Evolutionary conservation across 2,797 vertebrate genomes (phyloP).

Genomic region (Diplodus sargus): DNA sequence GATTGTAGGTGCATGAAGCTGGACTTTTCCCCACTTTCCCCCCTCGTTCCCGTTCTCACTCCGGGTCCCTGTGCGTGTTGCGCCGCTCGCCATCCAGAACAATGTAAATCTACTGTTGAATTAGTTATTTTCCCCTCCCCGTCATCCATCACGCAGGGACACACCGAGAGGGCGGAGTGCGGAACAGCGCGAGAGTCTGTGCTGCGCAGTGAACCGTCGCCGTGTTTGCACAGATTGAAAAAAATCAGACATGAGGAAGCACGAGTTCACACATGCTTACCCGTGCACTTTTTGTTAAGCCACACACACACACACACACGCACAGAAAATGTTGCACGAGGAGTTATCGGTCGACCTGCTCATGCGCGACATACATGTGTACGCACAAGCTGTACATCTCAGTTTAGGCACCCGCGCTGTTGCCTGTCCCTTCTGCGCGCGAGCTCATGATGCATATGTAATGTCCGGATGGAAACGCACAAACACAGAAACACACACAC

Average conservation of each 20-base stretch:
- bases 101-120: conserved; percentile 75
- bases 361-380: conserved; percentile 7
- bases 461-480: conserved; percentile 19
- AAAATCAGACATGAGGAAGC: conserved; percentile 47
- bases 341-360: conserved; percentile 9
- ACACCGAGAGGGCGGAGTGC: conserved; percentile 41
- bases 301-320: conserved; percentile 1
- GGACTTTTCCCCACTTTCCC: neutral
- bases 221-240: conserved; percentile 73
- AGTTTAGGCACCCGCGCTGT: neutral
- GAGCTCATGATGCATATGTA: conserved; percentile 14
- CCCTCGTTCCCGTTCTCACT: neutral
- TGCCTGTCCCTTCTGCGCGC: neutral
- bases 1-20: neutral
- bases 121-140: conserved; percentile 62
- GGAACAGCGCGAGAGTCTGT: conserved; percentile 34
- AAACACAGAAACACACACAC: neutral
- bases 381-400: neutral
- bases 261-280: conserved; percentile 36
- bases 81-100: conserved; percentile 53
- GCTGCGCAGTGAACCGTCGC: conserved; percentile 47
- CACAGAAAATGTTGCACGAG: neutral
- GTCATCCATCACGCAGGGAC: conserved; percentile 67
- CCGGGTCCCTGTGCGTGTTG: conserved; percentile 2
- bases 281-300: conserved; percentile 19